Evolutionary conservation across 2,113 vertebrate genomes (phyloP).

Genomic region (Collichthys lucidus): DNA sequence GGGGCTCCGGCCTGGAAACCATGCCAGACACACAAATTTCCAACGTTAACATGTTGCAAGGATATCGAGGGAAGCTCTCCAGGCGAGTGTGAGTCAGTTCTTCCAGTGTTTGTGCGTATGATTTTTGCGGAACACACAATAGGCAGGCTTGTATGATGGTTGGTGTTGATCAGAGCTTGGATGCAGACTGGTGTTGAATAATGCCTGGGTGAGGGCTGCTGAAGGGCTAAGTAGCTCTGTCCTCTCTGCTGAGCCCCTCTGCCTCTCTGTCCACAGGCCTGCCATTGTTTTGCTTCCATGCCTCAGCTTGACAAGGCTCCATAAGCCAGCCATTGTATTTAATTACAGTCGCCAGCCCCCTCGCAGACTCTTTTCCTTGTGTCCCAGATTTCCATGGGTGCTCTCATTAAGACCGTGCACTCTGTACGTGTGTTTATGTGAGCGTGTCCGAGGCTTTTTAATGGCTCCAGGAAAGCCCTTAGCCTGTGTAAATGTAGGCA

Average conservation of each 20-base stretch:
- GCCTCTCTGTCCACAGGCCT: constrained; percentile 74
- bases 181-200: constrained; percentile 68
- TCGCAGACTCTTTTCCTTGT: constrained; percentile 79
- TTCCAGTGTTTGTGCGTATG: constrained; percentile 59
- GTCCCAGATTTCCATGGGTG: constrained; percentile 82
- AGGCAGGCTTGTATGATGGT: constrained; percentile 64
- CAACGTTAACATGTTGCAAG: constrained; percentile 55
- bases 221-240: constrained; percentile 71
- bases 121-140: constrained; percentile 57
- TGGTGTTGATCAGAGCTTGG: constrained; percentile 71
- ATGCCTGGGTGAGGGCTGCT: constrained; percentile 60
- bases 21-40: constrained; percentile 47
- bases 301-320: constrained; percentile 73
- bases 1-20: constrained; percentile 47
- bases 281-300: constrained; percentile 79
- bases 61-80: constrained; percentile 58
- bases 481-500: constrained; percentile 21
- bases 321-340: constrained; percentile 84
- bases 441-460: constrained; percentile 34
- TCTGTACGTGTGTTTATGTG: constrained; percentile 36
- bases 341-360: constrained; percentile 83
- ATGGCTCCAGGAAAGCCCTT: constrained; percentile 56
- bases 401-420: constrained; percentile 80
- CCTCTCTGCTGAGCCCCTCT: constrained; percentile 60
- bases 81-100: constrained; percentile 72